Evolutionary conservation across 2,797 vertebrate genomes (phyloP).

Genomic region (Zalophus californianus): DNA sequence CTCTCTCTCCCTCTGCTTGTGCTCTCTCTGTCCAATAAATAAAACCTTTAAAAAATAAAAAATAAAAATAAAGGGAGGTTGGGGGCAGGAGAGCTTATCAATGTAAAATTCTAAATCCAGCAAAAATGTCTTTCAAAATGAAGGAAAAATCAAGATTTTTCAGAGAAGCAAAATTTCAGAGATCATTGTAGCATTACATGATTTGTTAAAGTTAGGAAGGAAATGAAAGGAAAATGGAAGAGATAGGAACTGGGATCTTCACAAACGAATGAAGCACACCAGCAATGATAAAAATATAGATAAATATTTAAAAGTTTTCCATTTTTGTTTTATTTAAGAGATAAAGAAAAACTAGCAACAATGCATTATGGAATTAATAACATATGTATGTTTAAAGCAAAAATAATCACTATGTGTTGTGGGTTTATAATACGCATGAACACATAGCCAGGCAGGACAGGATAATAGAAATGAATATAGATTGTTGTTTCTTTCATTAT

Average conservation of each 20-base stretch:
- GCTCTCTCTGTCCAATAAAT: too few relatives aligned
- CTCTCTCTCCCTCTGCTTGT: too few relatives aligned
- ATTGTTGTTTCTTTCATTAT: neutral
- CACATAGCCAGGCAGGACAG: neutral
- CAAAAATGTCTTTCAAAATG: constrained; percentile 12
- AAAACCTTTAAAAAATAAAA: too few relatives aligned
- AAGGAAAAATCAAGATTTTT: constrained; percentile 27
- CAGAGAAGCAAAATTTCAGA: neutral
- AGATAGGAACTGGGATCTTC: neutral
- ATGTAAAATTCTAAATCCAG: neutral
- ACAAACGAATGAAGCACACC: neutral
- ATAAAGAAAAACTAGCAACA: neutral
- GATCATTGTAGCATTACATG: neutral
- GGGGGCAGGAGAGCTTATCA: neutral
- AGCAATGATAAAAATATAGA: neutral
- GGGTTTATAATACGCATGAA: neutral
- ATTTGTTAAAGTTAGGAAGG: neutral
- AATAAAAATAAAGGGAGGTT: neutral
- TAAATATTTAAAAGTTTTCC: neutral
- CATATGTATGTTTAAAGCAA: neutral
- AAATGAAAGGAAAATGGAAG: neutral
- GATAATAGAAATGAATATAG: constrained; percentile 43
- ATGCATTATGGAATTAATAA: neutral
- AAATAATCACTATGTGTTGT: neutral
- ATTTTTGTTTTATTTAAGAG: constrained; percentile 32